Conservation (phyloP, 2,888 invertebrate genomes). For the Tanytarsus gracilentus region DNA sequence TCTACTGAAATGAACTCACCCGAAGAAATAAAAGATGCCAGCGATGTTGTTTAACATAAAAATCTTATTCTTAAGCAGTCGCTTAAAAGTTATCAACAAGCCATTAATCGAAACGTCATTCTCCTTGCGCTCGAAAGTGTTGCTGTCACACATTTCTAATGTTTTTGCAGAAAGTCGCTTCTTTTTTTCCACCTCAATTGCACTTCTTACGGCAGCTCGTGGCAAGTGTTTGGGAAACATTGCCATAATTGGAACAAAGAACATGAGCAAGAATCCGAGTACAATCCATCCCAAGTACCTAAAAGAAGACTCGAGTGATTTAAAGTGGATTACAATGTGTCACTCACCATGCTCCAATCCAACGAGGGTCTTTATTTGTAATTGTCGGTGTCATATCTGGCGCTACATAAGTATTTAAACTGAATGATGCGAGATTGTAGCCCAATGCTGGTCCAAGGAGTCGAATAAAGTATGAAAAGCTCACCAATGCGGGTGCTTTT, state of each 20-base stretch:
- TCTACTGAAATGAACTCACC: slow-evolving; percentile 50
- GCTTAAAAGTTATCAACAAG: slow-evolving; percentile 49
- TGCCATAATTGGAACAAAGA: slow-evolving; percentile 50
- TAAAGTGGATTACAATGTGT: slow-evolving; percentile 33
- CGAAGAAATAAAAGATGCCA: slow-evolving; percentile 55
- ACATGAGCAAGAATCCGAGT: slow-evolving; percentile 46
- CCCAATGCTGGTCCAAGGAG: slow-evolving; percentile 55
- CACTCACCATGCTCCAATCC: slow-evolving; percentile 64
- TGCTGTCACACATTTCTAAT: background rate
- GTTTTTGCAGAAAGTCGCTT: slow-evolving; percentile 3
- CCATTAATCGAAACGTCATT: slow-evolving; percentile 39
- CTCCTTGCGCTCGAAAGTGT: background rate
- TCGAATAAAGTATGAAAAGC: slow-evolving; percentile 49
- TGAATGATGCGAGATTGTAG: slow-evolving; percentile 49
- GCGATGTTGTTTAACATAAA: slow-evolving; percentile 58
- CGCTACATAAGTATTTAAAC: slow-evolving; percentile 50
- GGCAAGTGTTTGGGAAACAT: slow-evolving; percentile 55
- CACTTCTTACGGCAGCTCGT: slow-evolving; percentile 47
- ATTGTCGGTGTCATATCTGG: slow-evolving; percentile 51
- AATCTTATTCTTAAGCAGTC: slow-evolving; percentile 51
- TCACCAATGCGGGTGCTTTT: slow-evolving; percentile 52
- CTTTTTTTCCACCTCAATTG: slow-evolving; percentile 33
- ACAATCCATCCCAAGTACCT: slow-evolving; percentile 60
- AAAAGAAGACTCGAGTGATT: slow-evolving; percentile 61
- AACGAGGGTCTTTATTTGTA: slow-evolving; percentile 52